Percentiles rank a stretch among this genome's conserved stretches.
Conservation (phyloP, 2,113 vertebrate species). For the Regulus satrapa region DNA sequence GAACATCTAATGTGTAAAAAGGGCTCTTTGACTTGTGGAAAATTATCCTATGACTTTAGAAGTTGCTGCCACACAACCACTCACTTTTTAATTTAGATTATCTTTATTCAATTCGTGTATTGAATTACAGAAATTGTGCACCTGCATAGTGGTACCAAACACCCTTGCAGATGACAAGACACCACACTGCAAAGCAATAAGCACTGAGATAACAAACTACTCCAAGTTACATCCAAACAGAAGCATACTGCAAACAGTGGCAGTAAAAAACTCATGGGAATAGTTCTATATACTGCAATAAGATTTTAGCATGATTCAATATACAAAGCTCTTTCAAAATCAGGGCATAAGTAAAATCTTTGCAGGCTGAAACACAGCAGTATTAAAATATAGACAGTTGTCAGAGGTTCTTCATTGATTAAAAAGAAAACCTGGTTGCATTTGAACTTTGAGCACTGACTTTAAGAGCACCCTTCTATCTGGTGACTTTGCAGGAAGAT, state of each 20-base stretch:
- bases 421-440: neutral
- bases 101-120: neutral
- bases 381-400: neutral
- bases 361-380: neutral
- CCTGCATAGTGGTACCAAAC: no score
- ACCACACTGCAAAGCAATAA: neutral
- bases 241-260: neutral
- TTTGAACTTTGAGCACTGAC: neutral
- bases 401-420: neutral
- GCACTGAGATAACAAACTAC: neutral
- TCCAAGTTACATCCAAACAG: neutral
- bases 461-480: neutral
- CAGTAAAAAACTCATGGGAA: neutral
- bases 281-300: neutral
- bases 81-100: neutral
- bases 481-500: neutral
- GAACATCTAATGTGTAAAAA: neutral
- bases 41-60: neutral
- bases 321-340: neutral
- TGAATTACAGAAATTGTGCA: neutral
- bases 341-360: neutral
- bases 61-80: neutral
- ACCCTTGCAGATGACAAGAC: neutral
- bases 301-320: neutral
- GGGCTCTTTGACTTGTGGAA: neutral